Base-by-base conservation (phyloP, 2,113 vertebrate species). In the Dipodomys ordii region DNA sequence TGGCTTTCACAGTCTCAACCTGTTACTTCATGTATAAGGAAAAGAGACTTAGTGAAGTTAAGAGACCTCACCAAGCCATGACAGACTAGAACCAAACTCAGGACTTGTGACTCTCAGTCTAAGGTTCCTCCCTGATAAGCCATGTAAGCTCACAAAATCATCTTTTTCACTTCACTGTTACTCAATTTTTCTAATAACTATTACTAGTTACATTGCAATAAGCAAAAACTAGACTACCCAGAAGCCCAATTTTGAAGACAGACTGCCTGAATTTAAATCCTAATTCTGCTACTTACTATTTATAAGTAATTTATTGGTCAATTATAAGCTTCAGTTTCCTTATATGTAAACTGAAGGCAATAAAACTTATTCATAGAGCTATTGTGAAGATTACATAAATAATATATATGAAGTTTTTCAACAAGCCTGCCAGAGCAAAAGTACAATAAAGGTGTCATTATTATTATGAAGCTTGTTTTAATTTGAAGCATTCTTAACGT, bases 391-490 rank as follows among this genome's bases (percentile, higher is more conserved):
- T 73, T 95, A 87, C 23, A 83, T 86, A 28, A 53, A 83, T 53
- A 60, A 57, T 8, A 39, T 32, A 81, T 3, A 64, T 3, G 67
- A 39, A 73, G 28, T 30, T 87, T 83, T 49, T 69, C 67, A 88
- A 85, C 7, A 92, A 84, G 57, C 10, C 68, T 69, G 65, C 30
- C 60, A 57, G 10, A 46, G 25, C 65, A 0, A 27, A 73, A 85
- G 9, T 77, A 49, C 49, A 92, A 82, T 64, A 65, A 62, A 94
- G 78, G 13, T 90, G 7, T 15, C 57, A 88, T 44, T 69, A 73
- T 35, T 92, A 60, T 68, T 64, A 95, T 5, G 82, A 13, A 69
- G 39, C 19, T 91, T 86, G 35, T 19, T 39, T 94, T 85, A 72
- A 30, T 84, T 73, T 39, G n/a, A 94, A 20, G 2, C 71, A 11